Percentiles rank a stretch among this genome's conserved stretches.
Evolutionary conservation across 2,888 invertebrate species (phyloP).

Genomic region (Psococerastis gibbosa): DNA sequence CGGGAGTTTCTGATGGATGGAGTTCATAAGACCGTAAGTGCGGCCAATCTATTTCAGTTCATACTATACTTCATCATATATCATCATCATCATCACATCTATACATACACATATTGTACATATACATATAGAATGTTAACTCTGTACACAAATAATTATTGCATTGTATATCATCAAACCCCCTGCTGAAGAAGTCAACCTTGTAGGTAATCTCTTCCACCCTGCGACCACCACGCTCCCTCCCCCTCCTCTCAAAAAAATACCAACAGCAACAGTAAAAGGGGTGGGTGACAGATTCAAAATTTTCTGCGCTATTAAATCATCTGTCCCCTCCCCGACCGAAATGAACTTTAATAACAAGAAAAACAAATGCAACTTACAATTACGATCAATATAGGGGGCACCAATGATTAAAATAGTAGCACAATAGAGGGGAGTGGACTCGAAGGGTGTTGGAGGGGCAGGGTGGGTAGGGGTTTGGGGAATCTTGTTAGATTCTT

Average conservation of each 20-base stretch:
- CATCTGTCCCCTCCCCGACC: neutral
- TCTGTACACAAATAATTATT: no score
- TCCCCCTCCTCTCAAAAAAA: neutral
- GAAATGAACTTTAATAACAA: neutral
- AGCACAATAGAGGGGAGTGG: neutral
- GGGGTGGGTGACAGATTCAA: neutral
- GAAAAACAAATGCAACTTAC: neutral
- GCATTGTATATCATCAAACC: no score
- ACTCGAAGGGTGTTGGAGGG: neutral
- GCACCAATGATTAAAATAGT: constrained; percentile 1
- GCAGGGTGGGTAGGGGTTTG: neutral
- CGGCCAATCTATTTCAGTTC: no score
- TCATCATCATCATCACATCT: no score
- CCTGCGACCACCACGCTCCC: no score
- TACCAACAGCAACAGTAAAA: neutral
- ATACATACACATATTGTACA: no score
- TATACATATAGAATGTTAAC: no score
- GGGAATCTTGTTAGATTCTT: constrained; percentile 4
- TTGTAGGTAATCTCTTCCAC: no score
- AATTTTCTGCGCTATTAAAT: neutral
- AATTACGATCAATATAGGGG: neutral
- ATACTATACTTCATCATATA: no score
- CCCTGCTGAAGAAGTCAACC: no score
- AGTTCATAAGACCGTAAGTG: no score
- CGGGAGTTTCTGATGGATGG: no score